A percentile compares a stretch with the other conserved stretches of the same genome.
phyloP scores from a whole-genome alignment of 2,113 vertebrate species.

The Butorides virescens region DNA sequence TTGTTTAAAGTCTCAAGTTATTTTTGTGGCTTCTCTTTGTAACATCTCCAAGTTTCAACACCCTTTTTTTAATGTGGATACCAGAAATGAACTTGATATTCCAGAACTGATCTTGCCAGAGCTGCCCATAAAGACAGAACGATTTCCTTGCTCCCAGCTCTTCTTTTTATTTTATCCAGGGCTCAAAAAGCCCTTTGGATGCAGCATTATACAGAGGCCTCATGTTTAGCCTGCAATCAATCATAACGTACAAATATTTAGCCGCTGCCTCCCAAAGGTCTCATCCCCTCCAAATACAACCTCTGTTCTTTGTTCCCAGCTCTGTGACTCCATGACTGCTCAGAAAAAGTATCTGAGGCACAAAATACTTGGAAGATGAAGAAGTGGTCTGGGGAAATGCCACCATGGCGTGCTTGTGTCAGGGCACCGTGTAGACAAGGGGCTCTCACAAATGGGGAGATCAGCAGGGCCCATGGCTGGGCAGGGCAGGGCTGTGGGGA shows the following conservation, averaged over 20 bases:
- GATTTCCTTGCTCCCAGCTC: not conserved
- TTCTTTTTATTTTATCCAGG: constrained; percentile 39
- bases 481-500: not conserved
- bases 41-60: constrained; percentile 16
- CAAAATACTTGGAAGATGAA: not conserved
- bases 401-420: not conserved
- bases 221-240: constrained; percentile 5
- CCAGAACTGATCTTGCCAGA: constrained; percentile 1
- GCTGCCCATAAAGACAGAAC: not conserved
- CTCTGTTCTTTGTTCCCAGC: constrained; percentile 7
- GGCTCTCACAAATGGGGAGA: not conserved
- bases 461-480: fast-evolving
- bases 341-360: not conserved
- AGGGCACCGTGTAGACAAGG: fast-evolving
- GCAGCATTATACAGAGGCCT: not conserved
- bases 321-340: not conserved
- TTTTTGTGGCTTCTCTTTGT: constrained; percentile 17
- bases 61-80: constrained; percentile 23
- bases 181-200: not conserved
- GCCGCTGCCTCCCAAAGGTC: not conserved
- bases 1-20: not conserved
- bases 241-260: constrained; percentile 28
- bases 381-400: not conserved
- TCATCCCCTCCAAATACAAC: not conserved
- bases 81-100: constrained; percentile 43